phyloP scores from a whole-genome alignment of 1,140 invertebrate species.

The Amphibalanus amphitrite region DNA sequence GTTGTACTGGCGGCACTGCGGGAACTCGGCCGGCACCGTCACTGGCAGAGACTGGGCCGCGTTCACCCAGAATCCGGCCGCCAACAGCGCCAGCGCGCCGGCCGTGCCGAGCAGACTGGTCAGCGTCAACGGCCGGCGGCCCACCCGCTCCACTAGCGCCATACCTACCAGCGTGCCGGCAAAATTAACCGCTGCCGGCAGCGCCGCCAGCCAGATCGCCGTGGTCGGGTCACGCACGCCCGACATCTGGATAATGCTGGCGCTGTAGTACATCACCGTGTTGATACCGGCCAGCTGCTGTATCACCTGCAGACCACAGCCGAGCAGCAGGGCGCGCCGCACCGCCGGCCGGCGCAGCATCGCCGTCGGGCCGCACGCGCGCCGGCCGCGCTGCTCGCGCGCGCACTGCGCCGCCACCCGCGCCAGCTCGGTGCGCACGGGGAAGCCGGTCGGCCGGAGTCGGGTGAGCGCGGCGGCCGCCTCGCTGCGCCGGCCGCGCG shows the following conservation, averaged over 20 bases:
- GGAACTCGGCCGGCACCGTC: slow-evolving; percentile 15
- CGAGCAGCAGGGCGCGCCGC: slow-evolving; percentile 34
- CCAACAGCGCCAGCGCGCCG: slow-evolving; percentile 30
- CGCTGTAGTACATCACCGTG: slow-evolving; percentile 43
- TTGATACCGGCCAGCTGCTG: slow-evolving; percentile 43
- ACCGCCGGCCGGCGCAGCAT: not conserved
- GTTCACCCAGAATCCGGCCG: slow-evolving; percentile 32
- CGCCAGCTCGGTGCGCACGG: not conserved
- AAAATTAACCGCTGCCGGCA: slow-evolving; percentile 36
- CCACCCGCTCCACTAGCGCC: slow-evolving; percentile 38
- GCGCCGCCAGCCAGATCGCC: slow-evolving; percentile 42
- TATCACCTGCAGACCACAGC: slow-evolving; percentile 36
- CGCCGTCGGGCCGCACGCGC: too few relatives aligned
- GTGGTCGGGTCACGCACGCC: slow-evolving; percentile 33
- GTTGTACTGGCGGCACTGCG: not conserved
- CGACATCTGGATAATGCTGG: slow-evolving; percentile 39
- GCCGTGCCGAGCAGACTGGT: slow-evolving; percentile 32
- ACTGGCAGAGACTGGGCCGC: slow-evolving; percentile 28
- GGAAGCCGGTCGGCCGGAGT: too few relatives aligned
- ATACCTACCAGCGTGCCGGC: slow-evolving; percentile 39
- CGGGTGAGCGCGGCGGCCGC: not conserved
- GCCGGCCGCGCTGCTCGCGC: not conserved
- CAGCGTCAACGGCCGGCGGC: slow-evolving; percentile 35
- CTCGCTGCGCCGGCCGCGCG: slow-evolving; percentile 24
- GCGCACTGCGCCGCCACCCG: not conserved